Evolutionary conservation across 1,140 invertebrate genomes (phyloP).

Genomic region (Drosophila erecta): DNA sequence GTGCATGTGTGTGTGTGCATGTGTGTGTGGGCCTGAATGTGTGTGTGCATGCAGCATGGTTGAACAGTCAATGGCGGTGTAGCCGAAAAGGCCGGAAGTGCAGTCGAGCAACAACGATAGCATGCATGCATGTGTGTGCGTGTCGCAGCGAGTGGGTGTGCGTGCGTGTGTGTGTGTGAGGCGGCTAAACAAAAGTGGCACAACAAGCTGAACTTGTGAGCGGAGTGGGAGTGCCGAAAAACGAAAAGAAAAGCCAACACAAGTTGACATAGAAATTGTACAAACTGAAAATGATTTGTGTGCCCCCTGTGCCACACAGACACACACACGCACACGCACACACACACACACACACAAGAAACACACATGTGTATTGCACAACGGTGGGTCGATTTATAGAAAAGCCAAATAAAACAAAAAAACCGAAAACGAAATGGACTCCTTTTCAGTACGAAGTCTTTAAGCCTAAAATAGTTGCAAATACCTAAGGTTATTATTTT

Average conservation of each 20-base stretch:
- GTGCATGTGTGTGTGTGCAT: background rate
- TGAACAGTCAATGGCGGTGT: slow-evolving; percentile 73
- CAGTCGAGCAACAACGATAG: slow-evolving; percentile 69
- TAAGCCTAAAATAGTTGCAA: no score
- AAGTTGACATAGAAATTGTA: slow-evolving; percentile 78
- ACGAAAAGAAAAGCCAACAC: slow-evolving; percentile 38
- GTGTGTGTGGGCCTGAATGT: background rate
- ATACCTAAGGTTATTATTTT: no score
- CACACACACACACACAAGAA: background rate
- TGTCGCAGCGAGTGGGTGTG: slow-evolving; percentile 1
- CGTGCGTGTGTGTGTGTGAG: slow-evolving; percentile 17
- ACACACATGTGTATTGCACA: slow-evolving; percentile 3
- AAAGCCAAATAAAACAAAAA: no score
- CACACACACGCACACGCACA: background rate
- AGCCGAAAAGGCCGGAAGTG: slow-evolving; percentile 71
- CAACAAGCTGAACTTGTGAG: slow-evolving; percentile 36
- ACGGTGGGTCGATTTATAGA: slow-evolving; percentile 17
- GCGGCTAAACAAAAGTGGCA: slow-evolving; percentile 71
- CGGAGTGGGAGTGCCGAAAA: slow-evolving; percentile 12
- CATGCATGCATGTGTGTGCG: background rate
- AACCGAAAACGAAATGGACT: no score
- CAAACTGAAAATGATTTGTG: slow-evolving; percentile 82
- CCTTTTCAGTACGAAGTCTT: no score
- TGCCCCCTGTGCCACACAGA: slow-evolving; percentile 1
- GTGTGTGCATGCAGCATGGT: slow-evolving; percentile 47